phyloP scores from a whole-genome alignment of 1,140 invertebrate species.

The Cydia strobilella region DNA sequence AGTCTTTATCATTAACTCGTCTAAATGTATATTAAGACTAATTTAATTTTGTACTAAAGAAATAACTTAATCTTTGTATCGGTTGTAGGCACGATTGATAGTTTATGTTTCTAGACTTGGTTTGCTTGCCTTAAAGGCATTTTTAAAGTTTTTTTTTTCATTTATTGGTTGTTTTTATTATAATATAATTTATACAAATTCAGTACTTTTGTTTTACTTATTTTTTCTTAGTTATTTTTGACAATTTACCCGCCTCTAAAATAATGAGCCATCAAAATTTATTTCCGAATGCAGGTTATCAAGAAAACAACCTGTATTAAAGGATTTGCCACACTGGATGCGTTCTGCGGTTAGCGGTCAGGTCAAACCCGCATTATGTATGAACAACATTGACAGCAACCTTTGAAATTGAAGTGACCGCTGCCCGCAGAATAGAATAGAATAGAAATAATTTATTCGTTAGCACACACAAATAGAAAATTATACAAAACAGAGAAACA shows the following conservation, averaged over 20 bases:
- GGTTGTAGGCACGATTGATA: not conserved
- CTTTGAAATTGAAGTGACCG: too few species aligned
- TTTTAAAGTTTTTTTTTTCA: not conserved
- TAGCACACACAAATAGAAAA: too few species aligned
- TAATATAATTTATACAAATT: slow-evolving; percentile 11
- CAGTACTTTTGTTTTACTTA: not conserved
- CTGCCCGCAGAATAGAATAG: too few species aligned
- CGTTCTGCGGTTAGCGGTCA: too few species aligned
- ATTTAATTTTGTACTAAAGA: not conserved
- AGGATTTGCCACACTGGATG: too few species aligned
- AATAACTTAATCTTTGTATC: not conserved
- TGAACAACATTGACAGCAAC: too few species aligned
- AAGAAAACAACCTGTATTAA: too few species aligned
- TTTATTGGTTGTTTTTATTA: not conserved
- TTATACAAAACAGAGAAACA: too few species aligned
- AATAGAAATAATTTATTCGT: too few species aligned
- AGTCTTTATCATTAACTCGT: not conserved
- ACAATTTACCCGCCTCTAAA: not conserved
- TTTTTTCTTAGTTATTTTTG: not conserved
- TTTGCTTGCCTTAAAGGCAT: not conserved
- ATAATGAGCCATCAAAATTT: too few species aligned
- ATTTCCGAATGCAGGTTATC: too few species aligned
- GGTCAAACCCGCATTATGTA: too few species aligned
- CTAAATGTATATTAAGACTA: not conserved
- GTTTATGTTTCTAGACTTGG: not conserved